Percentiles rank a stretch among this genome's conserved stretches.
These are phyloP conservation scores for Aleiodes leptofemur DNA, from an alignment of 2,888 invertebrate species.

Conservation along the genomic window DNA sequence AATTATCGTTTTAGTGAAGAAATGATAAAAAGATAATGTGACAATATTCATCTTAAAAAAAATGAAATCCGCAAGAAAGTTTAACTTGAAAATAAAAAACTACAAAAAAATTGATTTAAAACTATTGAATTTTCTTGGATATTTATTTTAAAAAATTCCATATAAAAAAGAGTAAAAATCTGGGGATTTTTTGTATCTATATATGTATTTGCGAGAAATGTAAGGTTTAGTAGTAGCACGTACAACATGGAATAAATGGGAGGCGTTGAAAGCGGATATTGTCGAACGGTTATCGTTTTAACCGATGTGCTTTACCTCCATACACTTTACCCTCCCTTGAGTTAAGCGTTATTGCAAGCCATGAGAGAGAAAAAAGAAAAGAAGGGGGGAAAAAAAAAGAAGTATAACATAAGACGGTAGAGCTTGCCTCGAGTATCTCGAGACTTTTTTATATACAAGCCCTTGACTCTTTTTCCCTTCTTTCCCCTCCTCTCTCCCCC, in stretches of 20 bases:
- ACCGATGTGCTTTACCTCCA: slow-evolving; percentile 42
- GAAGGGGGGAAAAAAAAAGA: not conserved
- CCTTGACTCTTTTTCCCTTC: slow-evolving; percentile 34
- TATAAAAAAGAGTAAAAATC: not conserved
- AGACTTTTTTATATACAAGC: slow-evolving; percentile 46
- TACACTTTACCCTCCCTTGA: slow-evolving; percentile 28
- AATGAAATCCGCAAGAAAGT: no score
- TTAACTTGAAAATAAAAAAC: no score
- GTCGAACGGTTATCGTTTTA: slow-evolving; percentile 45
- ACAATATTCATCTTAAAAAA: not conserved
- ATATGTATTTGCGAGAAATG: not conserved
- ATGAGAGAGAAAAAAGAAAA: not conserved
- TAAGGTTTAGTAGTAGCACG: not conserved
- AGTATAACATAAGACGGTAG: slow-evolving; percentile 43
- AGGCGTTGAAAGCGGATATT: slow-evolving; percentile 43
- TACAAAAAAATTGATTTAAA: not conserved
- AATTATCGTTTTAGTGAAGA: not conserved
- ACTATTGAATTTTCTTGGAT: not conserved
- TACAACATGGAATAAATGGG: slow-evolving; percentile 27
- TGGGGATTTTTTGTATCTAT: not conserved
- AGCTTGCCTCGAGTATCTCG: slow-evolving; percentile 39
- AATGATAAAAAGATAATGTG: not conserved
- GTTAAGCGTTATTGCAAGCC: slow-evolving; percentile 40
- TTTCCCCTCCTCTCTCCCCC: slow-evolving; percentile 29
- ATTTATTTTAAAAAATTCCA: not conserved